Evolutionary conservation across 2,888 invertebrate species (phyloP).

Genomic region (Agrotis puta): DNA sequence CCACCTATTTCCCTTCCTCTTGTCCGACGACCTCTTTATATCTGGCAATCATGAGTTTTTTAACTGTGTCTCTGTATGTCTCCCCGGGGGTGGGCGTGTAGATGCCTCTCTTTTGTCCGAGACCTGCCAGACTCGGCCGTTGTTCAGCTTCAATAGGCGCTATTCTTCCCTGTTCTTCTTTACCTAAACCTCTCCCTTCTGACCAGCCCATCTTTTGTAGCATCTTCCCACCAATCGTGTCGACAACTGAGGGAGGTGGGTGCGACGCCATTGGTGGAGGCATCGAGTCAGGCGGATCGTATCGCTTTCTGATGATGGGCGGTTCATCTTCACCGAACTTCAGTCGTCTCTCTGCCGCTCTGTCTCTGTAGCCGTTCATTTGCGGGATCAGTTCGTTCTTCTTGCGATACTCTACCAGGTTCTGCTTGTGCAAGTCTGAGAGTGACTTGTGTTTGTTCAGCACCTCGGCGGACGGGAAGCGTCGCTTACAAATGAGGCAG

Average conservation of each 20-base stretch:
- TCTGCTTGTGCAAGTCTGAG: constrained; percentile 98
- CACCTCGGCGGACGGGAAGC: constrained; percentile 97
- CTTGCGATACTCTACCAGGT: constrained; percentile 92
- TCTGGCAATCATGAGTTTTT: constrained; percentile 96
- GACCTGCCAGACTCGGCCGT: constrained; percentile 94
- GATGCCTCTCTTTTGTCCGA: constrained; percentile 95
- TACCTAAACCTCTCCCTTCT: constrained; percentile 98
- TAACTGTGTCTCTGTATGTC: constrained; percentile 97
- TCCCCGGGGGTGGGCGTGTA: constrained; percentile 95
- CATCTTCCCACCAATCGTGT: constrained; percentile 98
- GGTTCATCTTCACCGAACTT: constrained; percentile 98
- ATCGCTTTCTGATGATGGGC: constrained; percentile 83
- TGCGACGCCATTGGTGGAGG: constrained; percentile 90
- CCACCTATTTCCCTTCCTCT: constrained; percentile 88
- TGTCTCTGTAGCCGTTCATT: constrained; percentile 94
- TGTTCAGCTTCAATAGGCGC: constrained; percentile 96
- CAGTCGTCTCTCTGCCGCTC: constrained; percentile 98
- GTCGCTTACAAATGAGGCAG: constrained; percentile 98
- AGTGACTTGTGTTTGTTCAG: constrained; percentile 97
- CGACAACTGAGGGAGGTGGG: constrained; percentile 93
- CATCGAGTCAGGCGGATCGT: constrained; percentile 77
- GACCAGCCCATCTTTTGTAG: constrained; percentile 99
- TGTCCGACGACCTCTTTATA: constrained; percentile 95
- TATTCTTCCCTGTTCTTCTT: constrained; percentile 97
- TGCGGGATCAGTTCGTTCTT: constrained; percentile 81